Evolutionary conservation across 2,113 vertebrate species (phyloP), one percentile per base, ranked within the genome.

Genomic region (Oxyura jamaicensis): DNA sequence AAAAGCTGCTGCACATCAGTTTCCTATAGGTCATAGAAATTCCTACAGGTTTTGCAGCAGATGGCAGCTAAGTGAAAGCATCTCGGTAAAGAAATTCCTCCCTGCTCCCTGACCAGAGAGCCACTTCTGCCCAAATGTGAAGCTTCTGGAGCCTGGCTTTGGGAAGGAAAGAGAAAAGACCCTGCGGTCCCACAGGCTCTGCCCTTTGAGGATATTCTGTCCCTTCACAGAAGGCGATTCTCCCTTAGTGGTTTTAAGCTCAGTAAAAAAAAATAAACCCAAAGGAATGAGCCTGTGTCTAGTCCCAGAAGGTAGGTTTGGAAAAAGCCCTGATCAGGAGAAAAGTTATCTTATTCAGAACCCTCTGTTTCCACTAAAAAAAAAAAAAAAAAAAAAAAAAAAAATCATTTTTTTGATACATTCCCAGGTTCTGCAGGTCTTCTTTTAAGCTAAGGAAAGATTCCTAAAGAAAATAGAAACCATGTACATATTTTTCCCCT

Each of bases 11-110:
- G 89, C 2, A 13, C 89, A n/a, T 82, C 60, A 21, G 58, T 82
- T 86, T 87, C 91, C 81, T 87, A 69, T 3, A 96, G 93, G 89
- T 95, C 81, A 92, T 6, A 76, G 78, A 39, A 89, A 93, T 91
- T 96, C 81, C 91, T 93, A 84, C 94, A 92, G 95, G 84, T 97
- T 95, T 89, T 91, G 86, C 77, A 84, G 93, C 95, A 96, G 91
- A 95, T 87, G 86, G 89, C 84, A 89, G 66, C 39, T 28, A 78
- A 95, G 60, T 31, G 35, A 83, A 79, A 78, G 71, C 77, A 79
- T 87, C 73, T 84, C 12, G 0, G 48, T 59, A 22, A 91, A 91
- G 69, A 92, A 95, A 95, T 91, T 79, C 60, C 86, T 74, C 74
- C 77, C 56, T 71, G 68, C 59, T 92, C 72, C 56, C 66, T 10